Evolutionary conservation across 2,888 invertebrate genomes (phyloP).

Genomic region (Biston stratarius): DNA sequence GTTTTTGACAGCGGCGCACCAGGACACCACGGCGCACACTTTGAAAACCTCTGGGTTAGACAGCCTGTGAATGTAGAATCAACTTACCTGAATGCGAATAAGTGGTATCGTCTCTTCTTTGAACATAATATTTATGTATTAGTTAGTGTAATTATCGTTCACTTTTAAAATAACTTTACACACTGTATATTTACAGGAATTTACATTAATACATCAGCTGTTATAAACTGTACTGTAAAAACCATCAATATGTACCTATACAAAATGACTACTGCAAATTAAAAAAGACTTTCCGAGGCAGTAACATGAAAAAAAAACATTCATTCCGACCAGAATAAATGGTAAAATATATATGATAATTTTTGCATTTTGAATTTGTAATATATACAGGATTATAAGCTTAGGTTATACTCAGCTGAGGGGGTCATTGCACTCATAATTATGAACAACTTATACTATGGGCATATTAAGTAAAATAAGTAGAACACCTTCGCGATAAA

Average conservation of each 20-base stretch:
- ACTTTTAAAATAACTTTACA: constrained; percentile 40
- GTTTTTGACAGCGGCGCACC: too few species aligned
- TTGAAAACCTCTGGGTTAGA: too few species aligned
- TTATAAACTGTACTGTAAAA: neutral
- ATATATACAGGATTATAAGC: too few species aligned
- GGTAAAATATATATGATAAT: too few species aligned
- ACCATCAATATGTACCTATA: neutral
- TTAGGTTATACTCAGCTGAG: too few species aligned
- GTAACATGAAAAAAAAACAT: too few species aligned
- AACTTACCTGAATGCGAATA: constrained; percentile 81
- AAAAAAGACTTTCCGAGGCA: neutral
- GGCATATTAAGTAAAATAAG: too few species aligned
- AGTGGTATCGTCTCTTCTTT: constrained; percentile 81
- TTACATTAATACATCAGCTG: constrained; percentile 55
- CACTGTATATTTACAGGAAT: constrained; percentile 60
- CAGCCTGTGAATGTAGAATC: neutral
- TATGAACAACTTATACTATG: too few species aligned
- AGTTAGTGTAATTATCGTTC: constrained; percentile 37
- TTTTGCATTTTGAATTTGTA: too few species aligned
- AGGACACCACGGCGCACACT: neutral
- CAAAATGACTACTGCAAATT: neutral
- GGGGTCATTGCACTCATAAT: too few species aligned
- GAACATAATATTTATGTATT: constrained; percentile 66
- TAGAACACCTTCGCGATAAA: too few species aligned
- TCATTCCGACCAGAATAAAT: too few species aligned